phyloP scores from a whole-genome alignment of 2,797 vertebrate species.

The Syngnathus rostellatus region DNA sequence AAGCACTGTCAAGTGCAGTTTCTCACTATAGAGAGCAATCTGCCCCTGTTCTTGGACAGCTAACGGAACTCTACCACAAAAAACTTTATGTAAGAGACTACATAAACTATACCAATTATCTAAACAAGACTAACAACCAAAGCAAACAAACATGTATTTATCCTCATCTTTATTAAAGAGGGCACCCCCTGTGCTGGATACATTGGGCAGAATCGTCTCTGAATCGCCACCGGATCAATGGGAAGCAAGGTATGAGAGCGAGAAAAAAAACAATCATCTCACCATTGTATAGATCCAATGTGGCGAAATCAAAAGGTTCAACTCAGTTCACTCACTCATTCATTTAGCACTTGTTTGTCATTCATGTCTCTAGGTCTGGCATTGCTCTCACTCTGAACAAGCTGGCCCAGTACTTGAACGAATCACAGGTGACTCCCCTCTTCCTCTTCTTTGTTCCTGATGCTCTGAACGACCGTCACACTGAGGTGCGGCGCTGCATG shows the following conservation, averaged over 20 bases:
- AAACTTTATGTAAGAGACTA: conserved; percentile 85
- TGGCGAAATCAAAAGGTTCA: neutral
- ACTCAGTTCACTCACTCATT: neutral
- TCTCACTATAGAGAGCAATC: conserved; percentile 83
- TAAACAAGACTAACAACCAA: neutral
- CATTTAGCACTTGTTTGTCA: neutral
- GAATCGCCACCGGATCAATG: conserved; percentile 96
- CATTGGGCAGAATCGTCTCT: conserved; percentile 90
- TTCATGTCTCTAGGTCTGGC: conserved; percentile 76
- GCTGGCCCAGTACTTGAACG: conserved; percentile 83
- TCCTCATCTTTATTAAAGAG: conserved; percentile 65
- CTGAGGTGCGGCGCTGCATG: conserved; percentile 94
- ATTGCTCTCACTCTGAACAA: conserved; percentile 92
- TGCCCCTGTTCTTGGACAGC: conserved; percentile 77
- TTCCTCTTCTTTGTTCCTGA: conserved; percentile 97
- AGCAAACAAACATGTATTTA: neutral
- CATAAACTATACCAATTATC: neutral
- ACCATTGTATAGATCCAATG: neutral
- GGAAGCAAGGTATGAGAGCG: conserved; percentile 86
- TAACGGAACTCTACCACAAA: conserved; percentile 92
- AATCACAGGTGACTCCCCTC: conserved; percentile 89
- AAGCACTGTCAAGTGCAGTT: conserved; percentile 84
- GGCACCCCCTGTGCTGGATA: conserved; percentile 90
- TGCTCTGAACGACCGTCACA: conserved; percentile 88
- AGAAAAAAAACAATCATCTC: neutral